These are phyloP conservation scores for Dascyllus trimaculatus DNA, from an alignment of 2,113 vertebrate species.

Conservation along the genomic window DNA sequence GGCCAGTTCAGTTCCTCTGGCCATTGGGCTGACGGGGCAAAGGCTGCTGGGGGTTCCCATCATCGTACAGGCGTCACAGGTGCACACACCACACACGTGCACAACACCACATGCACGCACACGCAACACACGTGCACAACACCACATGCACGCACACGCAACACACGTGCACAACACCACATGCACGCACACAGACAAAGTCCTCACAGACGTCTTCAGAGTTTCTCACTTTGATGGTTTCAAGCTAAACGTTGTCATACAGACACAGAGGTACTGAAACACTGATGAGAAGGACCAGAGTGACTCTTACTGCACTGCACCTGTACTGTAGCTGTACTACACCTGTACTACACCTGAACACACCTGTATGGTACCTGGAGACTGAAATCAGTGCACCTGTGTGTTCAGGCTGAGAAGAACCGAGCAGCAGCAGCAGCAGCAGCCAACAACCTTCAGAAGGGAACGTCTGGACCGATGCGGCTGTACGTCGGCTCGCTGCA, in stretches of 20 bases:
- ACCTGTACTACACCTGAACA: too few relatives aligned
- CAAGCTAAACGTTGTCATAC: too few relatives aligned
- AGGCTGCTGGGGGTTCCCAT: conserved; percentile 96
- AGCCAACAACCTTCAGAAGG: conserved; percentile 95
- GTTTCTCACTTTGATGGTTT: too few relatives aligned
- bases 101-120: too few relatives aligned
- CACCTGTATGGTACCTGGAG: too few relatives aligned
- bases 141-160: conserved; percentile 88
- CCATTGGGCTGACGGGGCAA: conserved; percentile 96
- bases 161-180: conserved; percentile 89
- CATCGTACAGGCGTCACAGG: conserved; percentile 98
- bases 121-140: conserved; percentile 93
- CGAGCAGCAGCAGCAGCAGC: conserved; percentile 91
- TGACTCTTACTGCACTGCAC: too few relatives aligned
- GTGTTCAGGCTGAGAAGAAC: conserved; percentile 94
- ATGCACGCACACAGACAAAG: not conserved
- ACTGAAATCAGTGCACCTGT: too few relatives aligned
- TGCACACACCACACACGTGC: conserved; percentile 66
- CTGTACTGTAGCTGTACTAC: too few relatives aligned
- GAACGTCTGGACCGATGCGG: conserved; percentile 92
- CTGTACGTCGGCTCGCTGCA: conserved; percentile 96
- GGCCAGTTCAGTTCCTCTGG: conserved; percentile 95
- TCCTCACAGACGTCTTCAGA: too few relatives aligned
- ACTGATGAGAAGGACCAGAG: too few relatives aligned
- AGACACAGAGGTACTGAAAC: too few relatives aligned